Evolutionary conservation across 2,113 vertebrate species (phyloP), one percentile per base, ranked within the genome.

Genomic region (Phoenicopterus ruber): DNA sequence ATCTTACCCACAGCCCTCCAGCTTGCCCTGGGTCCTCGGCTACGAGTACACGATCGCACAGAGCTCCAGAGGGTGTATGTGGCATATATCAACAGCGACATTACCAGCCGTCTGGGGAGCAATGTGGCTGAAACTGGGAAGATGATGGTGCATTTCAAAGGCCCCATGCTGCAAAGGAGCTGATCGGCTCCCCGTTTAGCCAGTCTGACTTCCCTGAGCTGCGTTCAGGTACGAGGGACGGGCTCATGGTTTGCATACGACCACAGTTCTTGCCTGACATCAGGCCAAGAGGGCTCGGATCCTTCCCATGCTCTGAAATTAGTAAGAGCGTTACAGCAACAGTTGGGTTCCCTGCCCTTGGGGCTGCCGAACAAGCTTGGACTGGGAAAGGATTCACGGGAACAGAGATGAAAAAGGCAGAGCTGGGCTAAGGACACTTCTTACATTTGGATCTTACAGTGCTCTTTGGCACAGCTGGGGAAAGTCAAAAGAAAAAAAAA

Each of bases 281-380:
- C 5, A 5, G 14, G 31, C 5, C 0, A 20, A 34, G 49, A 52
- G 52, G 15, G 24, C 36, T n/a, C 11, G 2, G 78, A 22, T 20
- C 26, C 13, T 74, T 34, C 70, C 79, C 28, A 3, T 2, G 3
- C 40, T 21, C 69, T 59, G 79, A 12, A 38, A 86, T 77, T 7
- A 9, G 7, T 1, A 36, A 54, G 28, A 38, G 31, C 22, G 1
- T 17, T 15, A 6, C 0, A 7, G 81, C 58, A 38, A 61, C 24
- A 15, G 29, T 17, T 52, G 0, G 4, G 52, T 16, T 54, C 81
- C 36, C 36, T 32, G 72, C 42, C 38, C 65, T 5, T 6, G 34
- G 66, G 42, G 82, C 76, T 47, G 22, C 42, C 1, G 2, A 11
- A 17, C 19, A 57, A 18, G 4, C 22, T 13, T 3, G 4, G 40